Evolutionary conservation across 2,113 vertebrate genomes (phyloP), one percentile per base, ranked within the genome.

Genomic region (Mastomys coucha): DNA sequence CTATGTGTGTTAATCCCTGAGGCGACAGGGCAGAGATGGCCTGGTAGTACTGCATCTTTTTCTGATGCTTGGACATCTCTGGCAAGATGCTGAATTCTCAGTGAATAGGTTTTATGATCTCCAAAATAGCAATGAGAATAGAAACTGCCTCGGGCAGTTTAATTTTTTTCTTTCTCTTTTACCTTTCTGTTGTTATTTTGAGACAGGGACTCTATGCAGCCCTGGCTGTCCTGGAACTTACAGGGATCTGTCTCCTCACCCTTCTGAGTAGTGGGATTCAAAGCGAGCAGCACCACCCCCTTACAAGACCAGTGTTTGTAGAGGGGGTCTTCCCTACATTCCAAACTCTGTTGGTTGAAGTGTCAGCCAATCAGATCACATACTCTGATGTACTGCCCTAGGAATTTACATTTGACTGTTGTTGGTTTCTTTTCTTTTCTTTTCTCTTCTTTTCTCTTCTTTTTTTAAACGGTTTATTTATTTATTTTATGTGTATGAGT

Each of bases 261-360:
- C 42, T 77, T 12, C 13, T 17, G 19, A 73, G 72, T 39, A 12
- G 42, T 28, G 5, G 45, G 13, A 77, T 77, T 31, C 26, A 77
- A 51, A 4, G 26, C 6, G 7, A 26, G 26, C 13, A 2, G 13
- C 26, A 31, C 26, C 13, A 0, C 26, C 14, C 4, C 10, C 45
- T 51, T 19, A 53, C 75, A 9, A 49, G 42, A 26, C 16, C 24
- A 49, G 26, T 49, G 11, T 26, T 16, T 28, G 24, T 24, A 10
- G 13, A 4, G 45, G 45, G 45, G 45, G 45, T 45, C 45, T 45
- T 45, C 76, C 8, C 49, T 78, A 17, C 3, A 53, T 78, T 51
- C 51, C 19, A 5, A 78, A 49, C 28, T 33, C 49, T 45, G 28
- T 31, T 45, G 31, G 13, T 28, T 78, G 8, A 33, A 4, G 56